Conservation (phyloP, 2,888 invertebrate species). For the Loripinus fragilis region DNA sequence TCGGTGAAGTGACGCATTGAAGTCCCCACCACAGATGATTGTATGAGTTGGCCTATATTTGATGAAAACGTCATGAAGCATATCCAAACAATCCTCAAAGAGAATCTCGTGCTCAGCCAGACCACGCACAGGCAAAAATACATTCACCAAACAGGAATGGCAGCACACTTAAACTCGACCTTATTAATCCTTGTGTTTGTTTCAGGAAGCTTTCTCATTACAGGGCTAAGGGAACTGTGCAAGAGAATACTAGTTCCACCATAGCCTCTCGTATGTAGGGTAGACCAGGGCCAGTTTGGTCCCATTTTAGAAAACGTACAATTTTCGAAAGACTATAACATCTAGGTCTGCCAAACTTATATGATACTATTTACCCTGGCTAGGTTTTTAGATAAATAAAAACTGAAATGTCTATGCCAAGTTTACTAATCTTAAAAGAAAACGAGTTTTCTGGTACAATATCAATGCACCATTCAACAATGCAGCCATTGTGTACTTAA, state of each 20-base stretch:
- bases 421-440: too few species aligned
- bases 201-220: not conserved
- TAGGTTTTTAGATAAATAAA: too few species aligned
- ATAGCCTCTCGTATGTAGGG: slow-evolving; percentile 2
- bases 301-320: too few species aligned
- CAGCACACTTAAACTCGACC: not conserved
- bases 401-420: too few species aligned
- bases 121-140: not conserved
- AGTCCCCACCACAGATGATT: not conserved
- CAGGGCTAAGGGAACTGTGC: not conserved
- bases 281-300: too few species aligned
- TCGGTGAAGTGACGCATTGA: not conserved
- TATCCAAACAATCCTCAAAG: not conserved
- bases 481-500: too few species aligned
- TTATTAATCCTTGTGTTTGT: not conserved
- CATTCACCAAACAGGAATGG: not conserved
- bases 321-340: too few species aligned
- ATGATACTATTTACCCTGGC: too few species aligned
- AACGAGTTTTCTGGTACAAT: too few species aligned
- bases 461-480: too few species aligned
- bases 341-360: too few species aligned
- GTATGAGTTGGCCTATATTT: not conserved
- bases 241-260: not conserved
- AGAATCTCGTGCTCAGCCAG: not conserved
- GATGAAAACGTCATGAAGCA: not conserved